Conservation (phyloP, 2,888 invertebrate genomes). For the Lingula anatina region DNA sequence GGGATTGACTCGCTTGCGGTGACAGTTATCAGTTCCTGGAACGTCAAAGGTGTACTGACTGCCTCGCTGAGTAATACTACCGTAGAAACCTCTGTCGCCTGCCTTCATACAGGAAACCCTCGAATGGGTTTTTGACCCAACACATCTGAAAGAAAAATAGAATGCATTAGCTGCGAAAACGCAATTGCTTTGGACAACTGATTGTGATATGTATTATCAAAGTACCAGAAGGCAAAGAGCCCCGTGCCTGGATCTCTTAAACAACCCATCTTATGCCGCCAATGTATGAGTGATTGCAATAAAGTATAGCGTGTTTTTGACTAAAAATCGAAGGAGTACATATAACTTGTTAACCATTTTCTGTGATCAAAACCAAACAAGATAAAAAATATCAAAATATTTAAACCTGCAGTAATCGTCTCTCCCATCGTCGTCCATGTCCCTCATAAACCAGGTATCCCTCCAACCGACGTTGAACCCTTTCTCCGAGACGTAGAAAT, state of each 20-base stretch:
- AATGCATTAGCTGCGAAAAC: neutral
- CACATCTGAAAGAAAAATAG: constrained; percentile 17
- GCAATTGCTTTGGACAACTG: neutral
- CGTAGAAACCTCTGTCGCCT: constrained; percentile 24
- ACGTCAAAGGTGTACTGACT: constrained; percentile 21
- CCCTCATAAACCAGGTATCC: constrained; percentile 30
- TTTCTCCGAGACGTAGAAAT: constrained; percentile 22
- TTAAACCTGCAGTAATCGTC: constrained; percentile 34
- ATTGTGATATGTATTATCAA: neutral
- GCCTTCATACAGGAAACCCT: constrained; percentile 26
- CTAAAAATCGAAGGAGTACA: no score
- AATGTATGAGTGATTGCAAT: no score
- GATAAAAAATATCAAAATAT: no score
- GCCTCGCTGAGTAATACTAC: constrained; percentile 21
- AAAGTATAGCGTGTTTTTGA: no score
- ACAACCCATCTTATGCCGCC: no score
- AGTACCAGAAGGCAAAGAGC: no score
- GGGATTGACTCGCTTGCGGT: constrained; percentile 14
- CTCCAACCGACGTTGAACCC: constrained; percentile 21
- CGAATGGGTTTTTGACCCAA: constrained; percentile 11
- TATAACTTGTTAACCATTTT: no score
- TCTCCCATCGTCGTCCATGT: constrained; percentile 27
- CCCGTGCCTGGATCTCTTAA: no score
- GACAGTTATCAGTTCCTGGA: constrained; percentile 14
- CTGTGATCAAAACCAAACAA: no score